Evolutionary conservation across 1,140 invertebrate genomes (phyloP), one percentile per base, ranked within the genome.

Genomic region (Conus ventricosus): DNA sequence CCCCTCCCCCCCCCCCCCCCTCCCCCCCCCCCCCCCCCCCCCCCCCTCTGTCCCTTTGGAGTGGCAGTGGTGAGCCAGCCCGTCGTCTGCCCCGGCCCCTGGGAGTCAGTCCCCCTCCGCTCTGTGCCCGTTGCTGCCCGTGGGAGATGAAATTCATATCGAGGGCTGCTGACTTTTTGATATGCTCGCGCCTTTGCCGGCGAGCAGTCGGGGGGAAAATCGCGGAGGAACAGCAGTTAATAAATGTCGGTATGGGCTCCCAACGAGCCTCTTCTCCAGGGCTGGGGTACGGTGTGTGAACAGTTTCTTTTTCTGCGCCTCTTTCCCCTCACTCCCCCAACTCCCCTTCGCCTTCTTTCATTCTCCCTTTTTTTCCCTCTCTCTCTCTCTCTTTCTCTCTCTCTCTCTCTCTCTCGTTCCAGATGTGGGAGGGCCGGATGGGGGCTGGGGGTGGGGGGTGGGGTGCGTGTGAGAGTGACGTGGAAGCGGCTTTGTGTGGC

Each of bases 221-320:
- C 85, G 87, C 84, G 75, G 84, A 71, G 87, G 86, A 90, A 90
- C 82, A 86, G 89, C 86, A 90, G 89, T 90, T 90, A 88, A 90
- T 90, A 90, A 90, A 83, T 81, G 85, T 86, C 86, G 84, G 51
- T 60, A 55, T 78, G 63, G 80, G 57, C 87, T 86, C 85, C 53
- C 82, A 83, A 86, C 85, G 89, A 25, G 87, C 39, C 54, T 25
- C 25, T 81, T 87, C 87, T 78, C 60, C 63, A 39, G 82, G 84
- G 89, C 57, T 80, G 27, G 55, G 67, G 39, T 39, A 39, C 84
- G 4, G 63, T 85, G 75, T 53, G 84, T 75, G 63, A 76, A 60
- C 57, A 76, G 84, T n/a, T 20, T 71, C 84, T 76, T 54, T 76
- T 60, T 75, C 63, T 71, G 6, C 57, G 8, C 15, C 8, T 60